A percentile compares a stretch with the other conserved stretches of the same genome.
Evolutionary conservation across 2,113 vertebrate genomes (phyloP).

Genomic region (Prunella fulvescens): DNA sequence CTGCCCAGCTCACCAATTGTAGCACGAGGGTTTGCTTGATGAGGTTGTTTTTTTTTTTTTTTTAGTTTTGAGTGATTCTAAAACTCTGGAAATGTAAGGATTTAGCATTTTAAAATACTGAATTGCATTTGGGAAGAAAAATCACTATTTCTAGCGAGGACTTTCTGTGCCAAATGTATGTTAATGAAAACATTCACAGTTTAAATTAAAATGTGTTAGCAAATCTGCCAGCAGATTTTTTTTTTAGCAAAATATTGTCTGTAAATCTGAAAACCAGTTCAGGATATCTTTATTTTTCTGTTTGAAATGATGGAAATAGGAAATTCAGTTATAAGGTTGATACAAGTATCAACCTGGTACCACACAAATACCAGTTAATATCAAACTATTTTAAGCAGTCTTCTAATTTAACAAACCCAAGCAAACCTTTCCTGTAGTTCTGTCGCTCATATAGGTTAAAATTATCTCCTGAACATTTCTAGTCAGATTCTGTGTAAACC

Average conservation of each 20-base stretch:
- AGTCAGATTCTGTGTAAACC: neutral
- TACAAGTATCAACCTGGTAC: neutral
- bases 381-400: neutral
- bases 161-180: conserved; percentile 28
- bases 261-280: neutral
- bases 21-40: neutral
- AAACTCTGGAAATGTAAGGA: neutral
- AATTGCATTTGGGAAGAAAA: neutral
- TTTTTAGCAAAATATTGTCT: conserved; percentile 7
- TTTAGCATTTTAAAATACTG: neutral
- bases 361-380: neutral
- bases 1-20: neutral
- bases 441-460: neutral
- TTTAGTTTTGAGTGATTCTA: neutral
- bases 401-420: neutral
- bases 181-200: conserved; percentile 57
- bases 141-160: neutral
- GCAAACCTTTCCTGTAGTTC: neutral
- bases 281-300: neutral
- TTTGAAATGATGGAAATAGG: neutral
- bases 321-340: neutral
- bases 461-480: neutral
- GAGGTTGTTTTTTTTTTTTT: neutral
- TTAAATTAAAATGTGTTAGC: conserved; percentile 41
- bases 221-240: conserved; percentile 40